Conservation (phyloP, 2,113 vertebrate species). For the Etheostoma cragini region DNA sequence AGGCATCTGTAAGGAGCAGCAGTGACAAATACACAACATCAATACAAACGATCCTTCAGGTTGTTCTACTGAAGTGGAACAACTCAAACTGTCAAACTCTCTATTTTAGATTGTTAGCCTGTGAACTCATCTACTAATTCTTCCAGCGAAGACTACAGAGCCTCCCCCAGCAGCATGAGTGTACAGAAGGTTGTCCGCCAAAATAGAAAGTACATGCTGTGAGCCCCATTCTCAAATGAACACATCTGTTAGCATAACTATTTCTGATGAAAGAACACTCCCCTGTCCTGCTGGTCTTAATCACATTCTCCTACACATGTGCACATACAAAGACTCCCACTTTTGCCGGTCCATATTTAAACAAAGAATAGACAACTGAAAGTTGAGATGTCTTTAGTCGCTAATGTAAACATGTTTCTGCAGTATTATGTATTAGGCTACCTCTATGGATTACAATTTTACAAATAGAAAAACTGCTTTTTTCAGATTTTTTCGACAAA, state of each 20-base stretch:
- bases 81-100: constrained; percentile 6
- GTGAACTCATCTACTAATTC: constrained; percentile 28
- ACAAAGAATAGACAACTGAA: constrained; percentile 13
- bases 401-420: too few species aligned
- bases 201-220: constrained; percentile 66
- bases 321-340: constrained; percentile 1
- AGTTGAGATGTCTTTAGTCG: neutral
- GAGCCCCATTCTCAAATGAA: constrained; percentile 50
- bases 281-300: constrained; percentile 40
- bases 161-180: constrained; percentile 16
- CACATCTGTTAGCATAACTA: constrained; percentile 55
- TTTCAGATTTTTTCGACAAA: too few species aligned
- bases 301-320: constrained; percentile 19
- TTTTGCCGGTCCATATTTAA: constrained; percentile 3
- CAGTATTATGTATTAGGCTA: too few species aligned
- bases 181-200: constrained; percentile 22
- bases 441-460: too few species aligned
- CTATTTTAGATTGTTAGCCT: neutral
- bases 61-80: neutral
- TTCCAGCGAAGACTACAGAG: neutral
- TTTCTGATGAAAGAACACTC: constrained; percentile 35
- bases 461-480: too few species aligned
- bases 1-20: too few species aligned
- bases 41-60: neutral
- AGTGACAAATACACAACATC: too few species aligned